These are phyloP conservation scores for Gambusia yucatana DNA, from an alignment of 2,797 vertebrate genomes.

Conservation along the genomic window DNA sequence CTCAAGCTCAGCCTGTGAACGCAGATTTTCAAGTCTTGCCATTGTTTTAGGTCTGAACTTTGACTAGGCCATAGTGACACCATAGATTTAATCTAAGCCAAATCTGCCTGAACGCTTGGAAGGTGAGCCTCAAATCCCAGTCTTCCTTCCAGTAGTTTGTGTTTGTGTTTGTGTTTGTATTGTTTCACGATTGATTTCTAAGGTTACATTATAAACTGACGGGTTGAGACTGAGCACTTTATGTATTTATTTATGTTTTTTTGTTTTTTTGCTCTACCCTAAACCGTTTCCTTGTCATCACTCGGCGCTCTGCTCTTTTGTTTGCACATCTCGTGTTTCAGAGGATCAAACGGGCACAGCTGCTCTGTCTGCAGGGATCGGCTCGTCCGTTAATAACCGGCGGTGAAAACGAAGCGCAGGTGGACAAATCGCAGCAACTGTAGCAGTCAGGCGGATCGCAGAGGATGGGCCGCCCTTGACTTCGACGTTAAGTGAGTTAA, in stretches of 20 bases:
- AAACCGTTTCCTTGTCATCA: slow-evolving; percentile 9
- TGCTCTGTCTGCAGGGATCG: neutral
- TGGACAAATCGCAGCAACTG: slow-evolving; percentile 1
- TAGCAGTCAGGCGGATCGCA: neutral
- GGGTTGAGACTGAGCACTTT: neutral
- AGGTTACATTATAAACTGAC: neutral
- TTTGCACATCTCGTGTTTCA: neutral
- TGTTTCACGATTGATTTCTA: neutral
- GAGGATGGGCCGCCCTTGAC: neutral
- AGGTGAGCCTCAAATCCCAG: neutral
- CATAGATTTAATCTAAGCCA: neutral
- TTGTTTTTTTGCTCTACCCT: neutral
- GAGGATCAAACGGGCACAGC: neutral
- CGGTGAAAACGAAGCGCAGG: neutral
- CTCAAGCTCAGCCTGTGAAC: neutral
- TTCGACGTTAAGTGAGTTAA: neutral
- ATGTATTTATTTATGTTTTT: neutral
- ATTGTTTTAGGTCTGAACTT: neutral
- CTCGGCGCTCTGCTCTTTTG: neutral
- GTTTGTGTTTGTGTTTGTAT: neutral
- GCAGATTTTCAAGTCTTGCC: neutral
- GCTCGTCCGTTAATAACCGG: neutral
- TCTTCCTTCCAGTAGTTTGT: neutral
- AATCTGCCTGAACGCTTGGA: neutral
- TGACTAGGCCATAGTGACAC: neutral